These are phyloP conservation scores for Girardinus metallicus DNA, from an alignment of 2,797 vertebrate genomes.

Conservation along the genomic window DNA sequence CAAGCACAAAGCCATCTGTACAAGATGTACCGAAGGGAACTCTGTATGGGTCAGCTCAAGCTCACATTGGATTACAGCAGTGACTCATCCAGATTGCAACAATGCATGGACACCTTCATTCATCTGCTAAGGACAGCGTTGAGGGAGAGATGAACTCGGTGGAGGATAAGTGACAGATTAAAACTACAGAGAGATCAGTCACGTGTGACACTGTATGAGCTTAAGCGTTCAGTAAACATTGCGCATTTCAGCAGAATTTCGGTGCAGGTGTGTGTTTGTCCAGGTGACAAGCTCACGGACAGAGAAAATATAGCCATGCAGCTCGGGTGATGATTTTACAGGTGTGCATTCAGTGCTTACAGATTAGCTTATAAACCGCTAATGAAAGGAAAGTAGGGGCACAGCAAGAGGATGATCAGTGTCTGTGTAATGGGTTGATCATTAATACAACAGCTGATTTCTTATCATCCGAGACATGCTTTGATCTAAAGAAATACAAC, in stretches of 20 bases:
- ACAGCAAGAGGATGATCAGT: neutral
- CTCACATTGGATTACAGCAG: slow-evolving; percentile 57
- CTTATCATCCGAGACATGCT: neutral
- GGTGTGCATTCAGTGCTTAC: neutral
- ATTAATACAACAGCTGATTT: slow-evolving; percentile 7
- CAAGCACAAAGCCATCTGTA: slow-evolving; percentile 35
- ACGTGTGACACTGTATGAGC: neutral
- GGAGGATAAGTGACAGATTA: slow-evolving; percentile 56
- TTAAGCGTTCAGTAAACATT: neutral
- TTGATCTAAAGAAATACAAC: neutral
- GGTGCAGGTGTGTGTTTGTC: slow-evolving; percentile 13
- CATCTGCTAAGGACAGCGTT: slow-evolving; percentile 51
- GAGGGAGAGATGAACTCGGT: slow-evolving; percentile 35
- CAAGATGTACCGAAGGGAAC: slow-evolving; percentile 40
- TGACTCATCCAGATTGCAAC: slow-evolving; percentile 56
- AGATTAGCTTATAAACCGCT: neutral
- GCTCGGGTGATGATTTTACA: neutral
- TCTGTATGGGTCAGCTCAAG: slow-evolving; percentile 40
- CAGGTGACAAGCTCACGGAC: neutral
- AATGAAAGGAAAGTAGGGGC: neutral
- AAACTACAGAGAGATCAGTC: slow-evolving; percentile 32
- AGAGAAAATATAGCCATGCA: neutral
- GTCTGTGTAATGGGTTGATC: slow-evolving; percentile 6
- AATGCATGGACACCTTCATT: slow-evolving; percentile 58
- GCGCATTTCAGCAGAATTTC: slow-evolving; percentile 7